Percentiles rank a stretch among this genome's conserved stretches.
phyloP scores from a whole-genome alignment of 2,888 invertebrate genomes.

The Leucoma salicis region DNA sequence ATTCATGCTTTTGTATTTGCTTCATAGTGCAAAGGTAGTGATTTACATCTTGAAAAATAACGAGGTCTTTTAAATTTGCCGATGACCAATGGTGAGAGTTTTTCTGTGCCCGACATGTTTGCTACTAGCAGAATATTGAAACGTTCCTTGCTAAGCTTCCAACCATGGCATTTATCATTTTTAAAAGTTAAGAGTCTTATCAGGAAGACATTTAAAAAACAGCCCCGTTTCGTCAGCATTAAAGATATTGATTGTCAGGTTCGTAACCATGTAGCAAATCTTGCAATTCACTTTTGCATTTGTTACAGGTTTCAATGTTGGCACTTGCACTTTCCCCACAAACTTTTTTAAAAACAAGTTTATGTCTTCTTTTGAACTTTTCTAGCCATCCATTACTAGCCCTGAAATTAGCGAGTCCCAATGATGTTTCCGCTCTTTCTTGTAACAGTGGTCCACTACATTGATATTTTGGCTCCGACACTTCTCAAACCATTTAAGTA shows the following conservation, averaged over 20 bases:
- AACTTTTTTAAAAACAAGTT: slow-evolving; percentile 9
- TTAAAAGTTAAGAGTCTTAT: slow-evolving; percentile 9
- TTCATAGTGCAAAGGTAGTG: slow-evolving; percentile 3
- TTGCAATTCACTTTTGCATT: slow-evolving; percentile 1
- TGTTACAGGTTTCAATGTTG: background rate
- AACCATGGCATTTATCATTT: slow-evolving; percentile 24
- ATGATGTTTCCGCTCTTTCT: slow-evolving; percentile 9
- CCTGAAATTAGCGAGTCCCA: slow-evolving; percentile 6
- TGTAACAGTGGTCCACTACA: slow-evolving; percentile 9
- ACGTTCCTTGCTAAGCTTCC: slow-evolving; percentile 25
- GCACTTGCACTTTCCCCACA: too few relatives aligned
- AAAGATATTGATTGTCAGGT: slow-evolving; percentile 1
- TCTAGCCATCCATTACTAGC: slow-evolving; percentile 8
- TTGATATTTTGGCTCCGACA: slow-evolving; percentile 6
- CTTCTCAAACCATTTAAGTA: slow-evolving; percentile 2
- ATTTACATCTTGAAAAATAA: slow-evolving; percentile 16
- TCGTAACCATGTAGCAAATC: slow-evolving; percentile 1
- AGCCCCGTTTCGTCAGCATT: background rate
- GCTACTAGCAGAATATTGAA: slow-evolving; percentile 21
- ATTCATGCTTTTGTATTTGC: slow-evolving; percentile 8
- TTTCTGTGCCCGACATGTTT: slow-evolving; percentile 25
- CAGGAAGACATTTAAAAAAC: slow-evolving; percentile 1
- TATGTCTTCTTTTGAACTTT: slow-evolving; percentile 5
- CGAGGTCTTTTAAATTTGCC: slow-evolving; percentile 24
- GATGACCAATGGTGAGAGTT: slow-evolving; percentile 24